Evolutionary conservation across 1,140 invertebrate species (phyloP).

Genomic region (Ceratina japonica): DNA sequence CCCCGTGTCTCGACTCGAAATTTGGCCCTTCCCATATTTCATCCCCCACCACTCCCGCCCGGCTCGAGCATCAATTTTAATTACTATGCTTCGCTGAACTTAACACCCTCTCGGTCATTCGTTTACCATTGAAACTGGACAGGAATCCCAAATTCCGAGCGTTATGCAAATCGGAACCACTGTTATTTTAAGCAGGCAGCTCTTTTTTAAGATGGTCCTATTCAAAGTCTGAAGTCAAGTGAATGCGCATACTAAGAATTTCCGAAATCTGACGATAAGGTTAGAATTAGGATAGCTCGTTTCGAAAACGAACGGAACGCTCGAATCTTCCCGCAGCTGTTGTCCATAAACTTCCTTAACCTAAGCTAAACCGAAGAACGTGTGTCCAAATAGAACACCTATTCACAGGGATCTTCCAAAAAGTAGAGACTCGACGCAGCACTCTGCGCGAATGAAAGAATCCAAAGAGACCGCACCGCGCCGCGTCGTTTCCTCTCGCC

Average conservation of each 20-base stretch:
- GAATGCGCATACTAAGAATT: no score
- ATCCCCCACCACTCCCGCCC: neutral
- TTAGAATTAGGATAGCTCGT: neutral
- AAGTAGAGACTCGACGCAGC: neutral
- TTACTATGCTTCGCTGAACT: conserved; percentile 26
- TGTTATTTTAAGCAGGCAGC: no score
- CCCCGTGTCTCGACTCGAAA: conserved; percentile 21
- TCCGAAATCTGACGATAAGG: no score
- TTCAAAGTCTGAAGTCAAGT: no score
- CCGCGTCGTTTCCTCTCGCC: neutral
- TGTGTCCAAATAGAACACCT: conserved; percentile 10
- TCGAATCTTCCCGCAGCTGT: neutral
- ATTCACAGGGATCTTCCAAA: neutral
- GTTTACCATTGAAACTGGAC: neutral
- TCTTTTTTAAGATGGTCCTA: no score
- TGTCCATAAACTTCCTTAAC: neutral
- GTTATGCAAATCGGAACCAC: neutral
- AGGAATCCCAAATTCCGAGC: neutral
- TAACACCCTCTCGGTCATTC: neutral
- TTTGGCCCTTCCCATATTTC: conserved; percentile 47
- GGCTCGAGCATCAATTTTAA: conserved; percentile 30
- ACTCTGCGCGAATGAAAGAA: conserved; percentile 8
- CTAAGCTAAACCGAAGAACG: neutral
- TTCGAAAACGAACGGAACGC: neutral
- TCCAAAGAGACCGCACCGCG: neutral